Percentiles rank a stretch among this genome's conserved stretches.
These are phyloP conservation scores for Serripes groenlandicus DNA, from an alignment of 2,888 invertebrate species.

Conservation along the genomic window DNA sequence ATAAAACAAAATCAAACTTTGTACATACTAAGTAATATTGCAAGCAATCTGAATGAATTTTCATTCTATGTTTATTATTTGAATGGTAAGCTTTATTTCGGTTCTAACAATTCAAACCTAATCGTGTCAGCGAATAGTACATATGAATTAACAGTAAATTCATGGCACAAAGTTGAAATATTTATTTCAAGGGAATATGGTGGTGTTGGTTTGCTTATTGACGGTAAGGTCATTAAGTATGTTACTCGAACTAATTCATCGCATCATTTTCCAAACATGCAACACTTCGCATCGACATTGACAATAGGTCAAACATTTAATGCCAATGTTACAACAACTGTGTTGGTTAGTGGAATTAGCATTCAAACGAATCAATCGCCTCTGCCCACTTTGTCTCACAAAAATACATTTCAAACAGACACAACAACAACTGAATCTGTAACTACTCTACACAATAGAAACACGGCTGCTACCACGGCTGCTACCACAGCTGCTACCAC, in stretches of 20 bases:
- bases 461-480: background rate
- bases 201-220: constrained; percentile 37
- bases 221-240: constrained; percentile 23
- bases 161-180: constrained; percentile 41
- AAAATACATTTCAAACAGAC: too few relatives aligned
- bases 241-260: background rate
- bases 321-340: constrained; percentile 15
- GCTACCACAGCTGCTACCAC: background rate
- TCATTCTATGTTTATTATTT: constrained; percentile 9
- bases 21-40: constrained; percentile 33
- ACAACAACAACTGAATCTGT: too few relatives aligned
- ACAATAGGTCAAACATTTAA: background rate
- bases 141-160: constrained; percentile 32
- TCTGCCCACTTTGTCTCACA: too few relatives aligned
- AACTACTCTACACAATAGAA: too few relatives aligned
- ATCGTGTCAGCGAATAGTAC: constrained; percentile 20
- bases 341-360: constrained; percentile 28
- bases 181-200: constrained; percentile 21
- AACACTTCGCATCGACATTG: background rate
- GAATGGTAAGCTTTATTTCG: constrained; percentile 10
- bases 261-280: background rate
- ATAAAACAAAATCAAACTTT: constrained; percentile 6
- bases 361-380: too few relatives aligned
- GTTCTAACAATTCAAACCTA: constrained; percentile 8
- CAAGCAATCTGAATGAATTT: too few relatives aligned